Evolutionary conservation across 2,797 vertebrate genomes (phyloP).

Genomic region (Lacerta bilineata): DNA sequence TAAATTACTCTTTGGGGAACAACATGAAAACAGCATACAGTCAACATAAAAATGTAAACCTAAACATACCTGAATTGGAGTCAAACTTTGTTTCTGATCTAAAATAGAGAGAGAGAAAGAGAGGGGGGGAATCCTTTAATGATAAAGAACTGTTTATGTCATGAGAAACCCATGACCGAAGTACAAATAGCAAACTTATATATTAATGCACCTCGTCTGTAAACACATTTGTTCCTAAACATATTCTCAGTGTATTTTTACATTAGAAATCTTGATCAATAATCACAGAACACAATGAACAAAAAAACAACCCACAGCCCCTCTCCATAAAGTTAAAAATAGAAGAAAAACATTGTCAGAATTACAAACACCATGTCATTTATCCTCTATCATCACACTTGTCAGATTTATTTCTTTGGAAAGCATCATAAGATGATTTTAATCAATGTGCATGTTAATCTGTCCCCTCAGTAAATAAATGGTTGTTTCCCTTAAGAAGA

Average conservation of each 20-base stretch:
- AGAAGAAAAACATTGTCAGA: background rate
- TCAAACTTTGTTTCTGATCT: constrained; percentile 96
- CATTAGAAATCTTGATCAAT: background rate
- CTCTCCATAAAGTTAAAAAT: background rate
- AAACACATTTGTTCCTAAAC: constrained; percentile 55
- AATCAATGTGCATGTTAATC: constrained; percentile 67
- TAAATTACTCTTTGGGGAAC: constrained; percentile 78
- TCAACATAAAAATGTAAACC: constrained; percentile 78
- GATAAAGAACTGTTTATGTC: constrained; percentile 68
- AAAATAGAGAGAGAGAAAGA: constrained; percentile 70
- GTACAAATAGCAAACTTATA: constrained; percentile 43
- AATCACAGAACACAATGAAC: background rate
- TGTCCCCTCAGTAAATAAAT: constrained; percentile 62
- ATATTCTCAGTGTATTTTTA: constrained; percentile 21
- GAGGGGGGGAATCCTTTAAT: constrained; percentile 33
- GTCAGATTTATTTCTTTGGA: constrained; percentile 53
- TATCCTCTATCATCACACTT: too few species aligned
- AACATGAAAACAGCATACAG: constrained; percentile 72
- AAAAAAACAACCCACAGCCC: background rate
- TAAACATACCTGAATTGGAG: constrained; percentile 94
- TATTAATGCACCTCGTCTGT: constrained; percentile 34
- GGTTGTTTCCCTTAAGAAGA: constrained; percentile 63
- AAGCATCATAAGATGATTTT: constrained; percentile 63
- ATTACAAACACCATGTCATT: background rate
- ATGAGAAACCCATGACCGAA: constrained; percentile 47